phyloP scores from a whole-genome alignment of 2,113 vertebrate genomes.

The Amblyornis subalaris region DNA sequence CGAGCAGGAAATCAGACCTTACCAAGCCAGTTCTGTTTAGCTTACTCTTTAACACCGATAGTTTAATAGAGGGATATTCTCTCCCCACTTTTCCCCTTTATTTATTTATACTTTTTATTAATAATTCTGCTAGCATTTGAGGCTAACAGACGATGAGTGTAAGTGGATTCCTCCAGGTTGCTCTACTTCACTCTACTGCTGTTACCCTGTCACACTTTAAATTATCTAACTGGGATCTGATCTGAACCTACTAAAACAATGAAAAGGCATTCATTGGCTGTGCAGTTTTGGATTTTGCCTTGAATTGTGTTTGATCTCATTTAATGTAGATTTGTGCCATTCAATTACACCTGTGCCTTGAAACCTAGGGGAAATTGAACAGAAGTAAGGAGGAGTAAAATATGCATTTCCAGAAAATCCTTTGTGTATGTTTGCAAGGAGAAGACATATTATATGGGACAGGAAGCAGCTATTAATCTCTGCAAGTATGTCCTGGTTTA shows the following conservation, averaged over 20 bases:
- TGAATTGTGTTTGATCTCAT: background rate
- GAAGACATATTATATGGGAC: background rate
- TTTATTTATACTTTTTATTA: background rate
- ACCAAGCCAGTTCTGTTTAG: background rate
- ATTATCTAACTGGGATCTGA: background rate
- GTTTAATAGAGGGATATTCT: background rate
- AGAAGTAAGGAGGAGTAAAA: background rate
- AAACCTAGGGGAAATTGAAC: background rate
- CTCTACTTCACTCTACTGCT: background rate
- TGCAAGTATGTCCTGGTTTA: background rate
- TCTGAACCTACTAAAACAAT: background rate
- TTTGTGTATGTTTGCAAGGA: background rate
- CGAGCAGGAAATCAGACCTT: background rate
- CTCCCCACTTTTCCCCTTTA: background rate
- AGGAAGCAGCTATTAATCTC: conserved; percentile 18
- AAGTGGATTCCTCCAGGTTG: background rate
- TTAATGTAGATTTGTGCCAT: background rate
- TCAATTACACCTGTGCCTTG: background rate
- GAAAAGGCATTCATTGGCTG: background rate
- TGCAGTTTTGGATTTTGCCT: background rate
- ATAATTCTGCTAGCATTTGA: background rate
- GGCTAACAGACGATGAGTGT: background rate
- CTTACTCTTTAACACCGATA: background rate
- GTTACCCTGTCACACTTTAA: background rate
- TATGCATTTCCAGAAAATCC: background rate